Evolutionary conservation across 2,888 invertebrate species (phyloP).

Genomic region (Diarsia brunnea): DNA sequence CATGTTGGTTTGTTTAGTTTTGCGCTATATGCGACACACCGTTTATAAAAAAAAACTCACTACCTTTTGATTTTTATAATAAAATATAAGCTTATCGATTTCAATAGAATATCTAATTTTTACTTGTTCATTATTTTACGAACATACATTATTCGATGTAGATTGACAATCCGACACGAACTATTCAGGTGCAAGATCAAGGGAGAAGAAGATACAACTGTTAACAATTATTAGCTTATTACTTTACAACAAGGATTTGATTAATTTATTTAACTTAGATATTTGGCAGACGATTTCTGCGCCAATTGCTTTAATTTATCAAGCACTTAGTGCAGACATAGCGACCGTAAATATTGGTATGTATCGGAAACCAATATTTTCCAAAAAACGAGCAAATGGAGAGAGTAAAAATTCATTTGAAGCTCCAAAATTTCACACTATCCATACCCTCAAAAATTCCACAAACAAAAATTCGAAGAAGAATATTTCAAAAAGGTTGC

Average conservation of each 20-base stretch:
- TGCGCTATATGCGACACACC: background rate
- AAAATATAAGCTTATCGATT: too few relatives aligned
- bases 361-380: background rate
- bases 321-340: background rate
- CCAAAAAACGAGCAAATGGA: background rate
- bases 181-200: too few relatives aligned
- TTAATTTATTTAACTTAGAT: background rate
- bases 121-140: too few relatives aligned
- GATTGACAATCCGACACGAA: too few relatives aligned
- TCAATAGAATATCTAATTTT: too few relatives aligned
- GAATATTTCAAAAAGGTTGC: background rate
- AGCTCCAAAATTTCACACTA: background rate
- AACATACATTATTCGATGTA: too few relatives aligned
- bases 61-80: too few relatives aligned
- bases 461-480: constrained; percentile 8
- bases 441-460: background rate
- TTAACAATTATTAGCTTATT: too few relatives aligned
- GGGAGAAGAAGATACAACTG: too few relatives aligned
- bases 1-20: background rate
- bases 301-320: background rate
- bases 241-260: background rate
- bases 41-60: background rate
- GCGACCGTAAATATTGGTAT: background rate
- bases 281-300: background rate
- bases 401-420: background rate